Base-by-base conservation (phyloP, 1,140 invertebrate genomes). In the Zophobas atratus region DNA sequence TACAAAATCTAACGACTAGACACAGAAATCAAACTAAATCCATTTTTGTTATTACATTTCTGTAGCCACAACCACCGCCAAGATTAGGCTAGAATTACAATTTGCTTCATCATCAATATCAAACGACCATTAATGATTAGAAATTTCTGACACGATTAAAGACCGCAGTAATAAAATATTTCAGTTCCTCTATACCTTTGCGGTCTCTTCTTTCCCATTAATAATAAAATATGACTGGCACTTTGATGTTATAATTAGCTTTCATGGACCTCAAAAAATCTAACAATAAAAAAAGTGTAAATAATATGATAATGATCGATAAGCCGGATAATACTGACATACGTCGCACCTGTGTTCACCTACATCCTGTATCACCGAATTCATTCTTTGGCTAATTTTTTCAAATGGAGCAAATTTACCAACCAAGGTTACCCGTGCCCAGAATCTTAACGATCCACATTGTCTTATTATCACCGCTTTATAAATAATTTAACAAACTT, bases 131-230 rank as follows among this genome's bases (percentile, higher is more conserved):
- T 20, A 20, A 20, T 20, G 20, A 20, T 20, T 20, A 20, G 20
- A 20, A 67, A 67, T 67, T 67, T 67, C 60, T 67, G 43, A 67
- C 20, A 39, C 39, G 39, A 67, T 67, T 43, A 67, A 67, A 67
- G 56, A 35, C 56, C 20, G 20, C 20, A n/a, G 1, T 60, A 35
- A 60, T 60, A 60, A 60, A 60, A 60, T 60, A 67, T 67, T 67
- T 67, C 39, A 67, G 32, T 67, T 67, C 20, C 51, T 67, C 36
- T 67, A 41, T 20, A 1, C 3, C 39, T 46, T 60, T 38, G 3
- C n/a, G 2, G 39, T 67, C 38, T 67, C 38, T 57, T 57, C 55
- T 5, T 33, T 57, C 55, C 20, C 39, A 32, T 67, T 43, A 43
- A 67, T 67, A 43, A 67, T 67, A 43, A 67, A 43, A 43, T 67